phyloP scores from a whole-genome alignment of 2,797 vertebrate genomes.

The Pantherophis vulpinus region DNA sequence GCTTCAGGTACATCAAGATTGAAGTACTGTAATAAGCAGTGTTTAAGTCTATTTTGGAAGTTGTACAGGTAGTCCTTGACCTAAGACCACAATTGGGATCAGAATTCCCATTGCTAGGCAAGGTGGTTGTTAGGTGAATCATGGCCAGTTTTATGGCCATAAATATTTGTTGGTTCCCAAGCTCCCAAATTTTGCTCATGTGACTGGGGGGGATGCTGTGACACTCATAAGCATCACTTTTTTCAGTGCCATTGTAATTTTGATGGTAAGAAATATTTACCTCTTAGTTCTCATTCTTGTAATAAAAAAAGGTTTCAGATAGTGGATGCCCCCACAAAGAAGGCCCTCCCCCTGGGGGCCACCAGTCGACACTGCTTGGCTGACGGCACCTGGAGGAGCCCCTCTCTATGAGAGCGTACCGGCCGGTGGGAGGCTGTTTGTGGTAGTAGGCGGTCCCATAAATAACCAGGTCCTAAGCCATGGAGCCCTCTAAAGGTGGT shows the following conservation, averaged over 20 bases:
- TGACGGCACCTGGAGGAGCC: no score
- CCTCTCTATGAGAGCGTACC: no score
- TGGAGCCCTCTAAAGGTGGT: no score
- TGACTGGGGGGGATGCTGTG: not conserved
- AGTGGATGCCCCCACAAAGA: no score
- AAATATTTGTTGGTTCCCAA: not conserved
- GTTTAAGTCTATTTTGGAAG: not conserved
- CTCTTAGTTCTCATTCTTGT: not conserved
- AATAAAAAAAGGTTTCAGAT: not conserved
- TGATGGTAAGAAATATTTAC: not conserved
- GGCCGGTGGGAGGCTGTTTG: no score
- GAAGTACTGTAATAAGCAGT: not conserved
- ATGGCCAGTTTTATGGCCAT: not conserved
- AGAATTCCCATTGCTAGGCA: not conserved
- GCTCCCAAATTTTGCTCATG: not conserved
- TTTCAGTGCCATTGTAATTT: not conserved
- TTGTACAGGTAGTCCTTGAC: no score
- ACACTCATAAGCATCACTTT: not conserved
- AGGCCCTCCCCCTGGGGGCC: no score
- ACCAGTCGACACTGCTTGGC: no score
- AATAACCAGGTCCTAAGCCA: no score
- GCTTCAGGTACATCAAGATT: not conserved
- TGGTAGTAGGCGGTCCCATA: no score
- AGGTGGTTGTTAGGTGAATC: not conserved
- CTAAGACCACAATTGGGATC: not conserved